These are phyloP conservation scores for Hoplodrina blanda DNA, from an alignment of 2,888 invertebrate genomes.

Conservation along the genomic window DNA sequence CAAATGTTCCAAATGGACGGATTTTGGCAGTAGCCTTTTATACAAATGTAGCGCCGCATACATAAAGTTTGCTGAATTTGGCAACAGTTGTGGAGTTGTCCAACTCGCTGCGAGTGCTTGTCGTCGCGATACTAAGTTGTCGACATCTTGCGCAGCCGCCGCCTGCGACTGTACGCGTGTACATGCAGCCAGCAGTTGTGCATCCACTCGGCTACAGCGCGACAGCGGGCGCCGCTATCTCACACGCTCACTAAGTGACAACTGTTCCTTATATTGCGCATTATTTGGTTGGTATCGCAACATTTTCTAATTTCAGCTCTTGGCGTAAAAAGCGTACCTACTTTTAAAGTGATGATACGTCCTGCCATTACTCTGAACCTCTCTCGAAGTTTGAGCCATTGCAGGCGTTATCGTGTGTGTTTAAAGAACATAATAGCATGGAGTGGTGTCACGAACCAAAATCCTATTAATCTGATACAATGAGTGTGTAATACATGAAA, in stretches of 20 bases:
- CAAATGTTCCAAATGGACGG: conserved; percentile 38
- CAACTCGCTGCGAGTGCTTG: conserved; percentile 46
- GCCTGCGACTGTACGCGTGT: neutral
- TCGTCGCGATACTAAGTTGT: conserved; percentile 44
- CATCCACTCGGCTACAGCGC: conserved; percentile 7
- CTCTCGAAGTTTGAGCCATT: conserved; percentile 11
- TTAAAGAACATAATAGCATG: conserved; percentile 45
- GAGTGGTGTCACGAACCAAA: conserved; percentile 24
- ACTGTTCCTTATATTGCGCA: neutral
- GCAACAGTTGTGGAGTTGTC: conserved; percentile 58
- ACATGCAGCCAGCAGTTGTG: neutral
- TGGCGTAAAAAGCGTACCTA: conserved; percentile 10
- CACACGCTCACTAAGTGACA: neutral
- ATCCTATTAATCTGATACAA: conserved; percentile 58
- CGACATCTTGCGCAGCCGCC: conserved; percentile 36
- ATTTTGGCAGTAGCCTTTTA: conserved; percentile 43
- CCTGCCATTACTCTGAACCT: conserved; percentile 36
- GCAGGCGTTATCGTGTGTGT: conserved; percentile 19
- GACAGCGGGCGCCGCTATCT: too few relatives aligned
- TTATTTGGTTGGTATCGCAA: neutral
- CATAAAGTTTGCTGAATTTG: conserved; percentile 58
- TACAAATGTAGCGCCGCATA: conserved; percentile 42
- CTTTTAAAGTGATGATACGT: conserved; percentile 29
- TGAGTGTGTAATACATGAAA: conserved; percentile 63
- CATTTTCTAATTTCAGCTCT: conserved; percentile 19